phyloP scores from a whole-genome alignment of 2,888 invertebrate species.

The Teinopalpus imperialis region DNA sequence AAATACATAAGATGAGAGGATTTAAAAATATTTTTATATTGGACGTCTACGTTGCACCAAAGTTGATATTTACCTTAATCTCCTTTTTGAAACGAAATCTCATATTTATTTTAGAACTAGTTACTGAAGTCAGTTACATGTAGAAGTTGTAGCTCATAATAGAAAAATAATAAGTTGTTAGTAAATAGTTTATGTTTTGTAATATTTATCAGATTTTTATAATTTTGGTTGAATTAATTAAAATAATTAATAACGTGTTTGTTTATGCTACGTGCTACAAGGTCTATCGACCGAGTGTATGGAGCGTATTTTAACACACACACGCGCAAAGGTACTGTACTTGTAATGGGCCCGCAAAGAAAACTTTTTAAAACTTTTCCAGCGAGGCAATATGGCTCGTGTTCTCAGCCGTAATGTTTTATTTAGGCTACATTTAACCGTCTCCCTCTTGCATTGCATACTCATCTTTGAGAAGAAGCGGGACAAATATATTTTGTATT shows the following conservation, averaged over 20 bases:
- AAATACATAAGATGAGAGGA: too few relatives aligned
- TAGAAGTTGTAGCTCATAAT: too few relatives aligned
- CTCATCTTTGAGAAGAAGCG: conserved; percentile 41
- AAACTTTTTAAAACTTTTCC: conserved; percentile 83
- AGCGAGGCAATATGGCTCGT: conserved; percentile 82
- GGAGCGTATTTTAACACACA: conserved; percentile 55
- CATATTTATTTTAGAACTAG: too few relatives aligned
- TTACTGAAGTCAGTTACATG: too few relatives aligned
- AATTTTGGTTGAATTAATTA: neutral
- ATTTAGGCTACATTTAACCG: conserved; percentile 72
- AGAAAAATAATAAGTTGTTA: too few relatives aligned
- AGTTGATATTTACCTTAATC: too few relatives aligned
- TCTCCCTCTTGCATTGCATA: conserved; percentile 55
- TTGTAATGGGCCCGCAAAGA: conserved; percentile 82
- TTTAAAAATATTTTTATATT: too few relatives aligned
- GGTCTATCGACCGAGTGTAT: conserved; percentile 70
- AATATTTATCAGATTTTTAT: too few relatives aligned
- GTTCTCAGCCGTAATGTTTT: conserved; percentile 80
- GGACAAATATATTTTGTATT: conserved; percentile 53
- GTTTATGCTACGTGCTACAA: conserved; percentile 26
- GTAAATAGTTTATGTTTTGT: too few relatives aligned
- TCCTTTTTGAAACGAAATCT: too few relatives aligned
- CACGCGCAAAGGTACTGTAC: conserved; percentile 60
- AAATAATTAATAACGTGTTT: conserved; percentile 7
- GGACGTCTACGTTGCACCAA: too few relatives aligned